Conservation (phyloP, 1,140 invertebrate genomes). For the Drosophila ambigua region DNA sequence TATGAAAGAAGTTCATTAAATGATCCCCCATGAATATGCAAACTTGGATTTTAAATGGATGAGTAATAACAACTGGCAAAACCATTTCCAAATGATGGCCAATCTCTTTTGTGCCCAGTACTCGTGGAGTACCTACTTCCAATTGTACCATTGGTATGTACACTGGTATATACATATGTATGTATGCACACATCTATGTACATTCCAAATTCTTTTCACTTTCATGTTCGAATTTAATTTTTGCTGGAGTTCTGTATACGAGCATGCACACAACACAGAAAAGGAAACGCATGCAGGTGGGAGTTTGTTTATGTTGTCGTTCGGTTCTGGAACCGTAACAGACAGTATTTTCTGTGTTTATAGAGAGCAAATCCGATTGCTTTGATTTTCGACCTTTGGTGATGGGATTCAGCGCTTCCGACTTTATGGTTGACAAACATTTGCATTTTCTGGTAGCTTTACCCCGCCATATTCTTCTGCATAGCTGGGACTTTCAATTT, state of each 20-base stretch:
- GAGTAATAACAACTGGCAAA: not conserved
- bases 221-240: no score
- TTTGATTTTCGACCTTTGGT: conserved; percentile 27
- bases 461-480: no score
- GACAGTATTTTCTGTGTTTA: not conserved
- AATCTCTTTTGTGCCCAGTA: no score
- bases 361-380: not conserved
- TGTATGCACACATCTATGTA: no score
- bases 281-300: conserved; percentile 9
- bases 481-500: conserved; percentile 58
- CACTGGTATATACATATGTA: no score
- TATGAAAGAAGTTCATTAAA: conserved; percentile 26
- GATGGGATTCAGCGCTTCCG: conserved; percentile 1
- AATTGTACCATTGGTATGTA: no score
- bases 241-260: no score
- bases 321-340: not conserved
- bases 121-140: no score
- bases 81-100: not conserved
- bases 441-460: no score
- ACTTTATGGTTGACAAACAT: no score
- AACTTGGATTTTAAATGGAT: not conserved
- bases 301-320: conserved; percentile 7
- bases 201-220: not conserved
- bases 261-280: not conserved
- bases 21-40: not conserved